Evolutionary conservation across 2,113 vertebrate genomes (phyloP).

Genomic region (Hemichromis elongatus): DNA sequence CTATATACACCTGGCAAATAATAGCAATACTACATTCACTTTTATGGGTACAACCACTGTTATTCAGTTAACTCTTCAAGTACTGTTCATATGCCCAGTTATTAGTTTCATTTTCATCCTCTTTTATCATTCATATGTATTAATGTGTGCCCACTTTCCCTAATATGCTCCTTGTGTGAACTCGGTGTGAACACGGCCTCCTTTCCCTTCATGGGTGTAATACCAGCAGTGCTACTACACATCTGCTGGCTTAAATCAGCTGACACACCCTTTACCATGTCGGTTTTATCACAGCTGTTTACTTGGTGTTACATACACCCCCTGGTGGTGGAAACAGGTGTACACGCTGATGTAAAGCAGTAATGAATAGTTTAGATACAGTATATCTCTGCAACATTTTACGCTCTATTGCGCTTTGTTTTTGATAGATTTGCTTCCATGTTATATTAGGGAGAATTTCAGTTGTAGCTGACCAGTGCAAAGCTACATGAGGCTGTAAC

Average conservation of each 20-base stretch:
- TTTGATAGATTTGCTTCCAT: neutral
- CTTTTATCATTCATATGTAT: neutral
- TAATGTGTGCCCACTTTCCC: neutral
- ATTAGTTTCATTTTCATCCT: neutral
- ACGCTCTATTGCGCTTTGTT: neutral
- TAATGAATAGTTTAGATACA: neutral
- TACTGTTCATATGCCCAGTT: neutral
- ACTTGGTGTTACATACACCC: neutral
- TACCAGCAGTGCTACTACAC: neutral
- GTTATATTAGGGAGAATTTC: neutral
- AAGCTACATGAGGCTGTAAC: neutral
- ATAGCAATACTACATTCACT: neutral
- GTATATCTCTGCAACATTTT: neutral
- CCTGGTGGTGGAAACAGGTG: constrained; percentile 1
- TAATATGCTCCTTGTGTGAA: neutral
- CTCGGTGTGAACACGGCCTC: neutral
- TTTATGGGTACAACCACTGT: neutral
- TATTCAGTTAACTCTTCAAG: neutral
- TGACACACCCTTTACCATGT: neutral
- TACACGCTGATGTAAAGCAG: neutral
- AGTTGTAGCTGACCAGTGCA: neutral
- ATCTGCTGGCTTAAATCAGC: constrained; percentile 6
- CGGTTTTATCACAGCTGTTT: neutral
- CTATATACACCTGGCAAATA: neutral
- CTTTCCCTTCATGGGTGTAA: neutral